These are phyloP conservation scores for Meloidogyne exigua DNA, from an alignment of 1,140 invertebrate genomes.

Conservation along the genomic window DNA sequence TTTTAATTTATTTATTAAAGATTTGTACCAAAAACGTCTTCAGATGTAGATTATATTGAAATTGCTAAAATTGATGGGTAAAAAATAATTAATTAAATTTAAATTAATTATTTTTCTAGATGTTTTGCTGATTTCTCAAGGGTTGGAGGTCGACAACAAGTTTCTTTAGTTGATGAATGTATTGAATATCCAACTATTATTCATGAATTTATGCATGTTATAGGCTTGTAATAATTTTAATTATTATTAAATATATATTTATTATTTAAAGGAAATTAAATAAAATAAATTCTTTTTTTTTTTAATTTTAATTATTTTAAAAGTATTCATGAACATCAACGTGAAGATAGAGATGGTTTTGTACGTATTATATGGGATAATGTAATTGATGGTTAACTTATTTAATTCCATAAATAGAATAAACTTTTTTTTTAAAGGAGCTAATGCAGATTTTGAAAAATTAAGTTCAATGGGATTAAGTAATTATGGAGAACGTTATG, in stretches of 20 bases:
- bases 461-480: conserved; percentile 53
- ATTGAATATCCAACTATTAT: conserved; percentile 63
- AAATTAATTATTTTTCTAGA: conserved; percentile 25
- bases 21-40: conserved; percentile 59
- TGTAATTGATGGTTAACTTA: conserved; percentile 52
- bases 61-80: conserved; percentile 62
- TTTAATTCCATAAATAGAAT: background rate
- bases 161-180: conserved; percentile 63
- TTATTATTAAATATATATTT: conserved; percentile 4
- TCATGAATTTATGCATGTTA: conserved; percentile 63
- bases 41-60: conserved; percentile 58
- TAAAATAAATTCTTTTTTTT: background rate
- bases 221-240: conserved; percentile 53
- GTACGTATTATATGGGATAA: conserved; percentile 57
- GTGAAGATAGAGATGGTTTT: conserved; percentile 59
- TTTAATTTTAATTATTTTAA: background rate
- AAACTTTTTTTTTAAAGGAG: conserved; percentile 41
- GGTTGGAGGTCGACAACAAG: conserved; percentile 61
- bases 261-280: background rate
- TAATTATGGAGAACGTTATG: conserved; percentile 61
- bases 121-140: conserved; percentile 63
- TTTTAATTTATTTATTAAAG: background rate
- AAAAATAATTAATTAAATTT: conserved; percentile 8
- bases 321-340: conserved; percentile 61
- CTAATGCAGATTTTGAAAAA: conserved; percentile 63